Percentiles rank a stretch among this genome's conserved stretches.
Conservation (phyloP, 2,113 vertebrate species). For the Clarias magur region DNA sequence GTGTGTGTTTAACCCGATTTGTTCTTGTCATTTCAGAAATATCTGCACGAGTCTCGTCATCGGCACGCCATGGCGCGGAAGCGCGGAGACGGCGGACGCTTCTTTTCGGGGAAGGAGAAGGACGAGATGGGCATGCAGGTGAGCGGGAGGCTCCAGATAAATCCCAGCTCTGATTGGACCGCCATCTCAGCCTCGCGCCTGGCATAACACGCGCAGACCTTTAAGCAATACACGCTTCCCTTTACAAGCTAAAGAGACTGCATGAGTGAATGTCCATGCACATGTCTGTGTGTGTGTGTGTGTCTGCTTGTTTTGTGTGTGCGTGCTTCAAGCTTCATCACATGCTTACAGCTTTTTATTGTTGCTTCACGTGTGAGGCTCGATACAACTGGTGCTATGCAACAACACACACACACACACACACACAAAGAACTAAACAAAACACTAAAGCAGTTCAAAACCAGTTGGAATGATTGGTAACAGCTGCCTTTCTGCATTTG, state of each 20-base stretch:
- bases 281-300: background rate
- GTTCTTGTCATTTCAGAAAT: slow-evolving; percentile 79
- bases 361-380: background rate
- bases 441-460: background rate
- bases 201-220: slow-evolving; percentile 28
- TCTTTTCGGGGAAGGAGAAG: slow-evolving; percentile 96
- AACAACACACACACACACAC: background rate
- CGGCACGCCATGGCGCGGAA: slow-evolving; percentile 98
- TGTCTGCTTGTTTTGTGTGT: background rate
- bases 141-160: slow-evolving; percentile 49
- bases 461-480: background rate
- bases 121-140: slow-evolving; percentile 87
- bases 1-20: background rate
- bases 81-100: slow-evolving; percentile 91
- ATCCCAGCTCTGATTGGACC: slow-evolving; percentile 40
- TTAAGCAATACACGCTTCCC: background rate
- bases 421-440: background rate
- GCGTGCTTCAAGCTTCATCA: slow-evolving; percentile 2
- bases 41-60: slow-evolving; percentile 94
- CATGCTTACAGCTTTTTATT: background rate
- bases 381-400: background rate
- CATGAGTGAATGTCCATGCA: background rate
- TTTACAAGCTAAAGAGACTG: slow-evolving; percentile 26
- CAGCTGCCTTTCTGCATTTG: background rate
- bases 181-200: slow-evolving; percentile 42